phyloP scores from a whole-genome alignment of 30 jellyfish, hydroid and myxozoan species.

The Aurelia aurita region DNA sequence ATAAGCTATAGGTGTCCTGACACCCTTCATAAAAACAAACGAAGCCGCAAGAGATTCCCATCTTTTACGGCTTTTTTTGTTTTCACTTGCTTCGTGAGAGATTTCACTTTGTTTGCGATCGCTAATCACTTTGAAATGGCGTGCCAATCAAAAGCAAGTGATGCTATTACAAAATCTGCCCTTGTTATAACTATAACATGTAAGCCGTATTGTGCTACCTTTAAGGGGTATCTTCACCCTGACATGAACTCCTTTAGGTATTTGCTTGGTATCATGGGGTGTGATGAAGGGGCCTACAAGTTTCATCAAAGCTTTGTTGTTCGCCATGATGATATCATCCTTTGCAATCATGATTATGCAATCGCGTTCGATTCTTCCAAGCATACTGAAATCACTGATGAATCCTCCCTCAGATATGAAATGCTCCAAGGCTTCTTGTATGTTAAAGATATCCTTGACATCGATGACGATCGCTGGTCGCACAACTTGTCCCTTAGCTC shows the following conservation, averaged over 20 bases:
- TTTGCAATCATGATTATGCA: slow-evolving; percentile 42
- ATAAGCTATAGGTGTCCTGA: too few relatives aligned
- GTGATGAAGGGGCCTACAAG: slow-evolving; percentile 29
- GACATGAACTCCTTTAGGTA: slow-evolving; percentile 22
- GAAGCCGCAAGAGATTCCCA: too few relatives aligned
- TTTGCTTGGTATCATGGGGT: slow-evolving; percentile 3
- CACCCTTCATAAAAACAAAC: too few relatives aligned
- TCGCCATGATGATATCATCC: slow-evolving; percentile 34
- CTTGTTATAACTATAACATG: too few relatives aligned
- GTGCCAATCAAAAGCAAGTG: too few relatives aligned
- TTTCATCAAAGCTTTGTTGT: slow-evolving; percentile 10
- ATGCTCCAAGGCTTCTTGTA: slow-evolving; percentile 21
- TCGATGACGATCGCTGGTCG: slow-evolving; percentile 35
- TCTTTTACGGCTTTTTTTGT: neutral
- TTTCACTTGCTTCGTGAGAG: too few relatives aligned
- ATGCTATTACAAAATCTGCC: too few relatives aligned
- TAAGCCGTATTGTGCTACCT: neutral
- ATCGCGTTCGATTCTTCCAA: slow-evolving; percentile 46
- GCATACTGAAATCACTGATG: slow-evolving; percentile 46
- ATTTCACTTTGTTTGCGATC: too few relatives aligned
- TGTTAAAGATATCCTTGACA: slow-evolving; percentile 29
- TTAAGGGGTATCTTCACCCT: slow-evolving; percentile 21
- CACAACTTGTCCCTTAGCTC: slow-evolving; percentile 14
- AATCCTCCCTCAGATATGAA: slow-evolving; percentile 21
- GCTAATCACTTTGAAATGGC: too few relatives aligned